A percentile compares a stretch with the other conserved stretches of the same genome.
Evolutionary conservation across 2,113 vertebrate species (phyloP).

Genomic region (Lagenorhynchus albirostris): DNA sequence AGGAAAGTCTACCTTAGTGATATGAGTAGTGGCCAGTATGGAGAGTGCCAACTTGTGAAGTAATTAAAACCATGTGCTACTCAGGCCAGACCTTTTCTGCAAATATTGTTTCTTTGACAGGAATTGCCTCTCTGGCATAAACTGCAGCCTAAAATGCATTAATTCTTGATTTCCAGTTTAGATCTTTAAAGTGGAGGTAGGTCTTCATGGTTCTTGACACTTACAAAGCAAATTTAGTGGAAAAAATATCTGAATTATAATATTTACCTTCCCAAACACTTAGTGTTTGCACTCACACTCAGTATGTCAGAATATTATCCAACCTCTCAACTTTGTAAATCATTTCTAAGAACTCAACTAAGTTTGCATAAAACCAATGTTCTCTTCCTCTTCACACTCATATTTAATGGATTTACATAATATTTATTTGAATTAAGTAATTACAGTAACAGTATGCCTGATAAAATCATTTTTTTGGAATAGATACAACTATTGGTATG

Average conservation of each 20-base stretch:
- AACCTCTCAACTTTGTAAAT: not conserved
- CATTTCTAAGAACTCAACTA: not conserved
- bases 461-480: not conserved
- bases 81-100: not conserved
- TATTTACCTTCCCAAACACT: not conserved
- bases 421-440: not conserved
- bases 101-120: not conserved
- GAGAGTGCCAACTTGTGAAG: not conserved
- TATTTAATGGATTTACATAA: not conserved
- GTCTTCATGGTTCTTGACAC: not conserved
- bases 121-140: not conserved
- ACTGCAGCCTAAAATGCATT: not conserved
- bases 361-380: not conserved
- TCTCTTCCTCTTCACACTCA: not conserved
- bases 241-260: not conserved
- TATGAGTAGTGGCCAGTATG: not conserved
- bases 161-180: not conserved
- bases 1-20: not conserved
- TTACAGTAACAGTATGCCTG: not conserved
- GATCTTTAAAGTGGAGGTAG: not conserved
- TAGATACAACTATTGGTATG: fast-evolving
- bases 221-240: not conserved
- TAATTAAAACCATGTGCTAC: not conserved
- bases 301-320: not conserved
- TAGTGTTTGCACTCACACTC: not conserved